Conservation (phyloP, 2,113 vertebrate genomes). For the Nicator chloris region DNA sequence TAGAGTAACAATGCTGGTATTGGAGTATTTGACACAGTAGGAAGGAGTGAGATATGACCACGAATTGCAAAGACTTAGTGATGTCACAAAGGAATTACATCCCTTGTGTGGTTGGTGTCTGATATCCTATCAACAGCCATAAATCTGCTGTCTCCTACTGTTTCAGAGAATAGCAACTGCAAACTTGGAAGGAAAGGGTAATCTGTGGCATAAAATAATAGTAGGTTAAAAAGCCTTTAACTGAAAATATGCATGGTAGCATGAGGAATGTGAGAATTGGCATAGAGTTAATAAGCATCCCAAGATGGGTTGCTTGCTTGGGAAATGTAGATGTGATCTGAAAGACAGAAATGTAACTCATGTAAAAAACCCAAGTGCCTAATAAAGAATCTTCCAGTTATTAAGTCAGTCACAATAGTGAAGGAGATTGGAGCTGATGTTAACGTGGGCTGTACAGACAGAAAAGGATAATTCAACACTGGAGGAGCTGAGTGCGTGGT, state of each 20-base stretch:
- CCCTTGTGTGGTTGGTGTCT: conserved; percentile 34
- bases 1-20: conserved; percentile 19
- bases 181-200: conserved; percentile 22
- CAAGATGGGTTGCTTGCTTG: neutral
- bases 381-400: neutral
- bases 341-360: neutral
- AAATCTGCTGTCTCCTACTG: conserved; percentile 33
- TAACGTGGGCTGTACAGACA: neutral
- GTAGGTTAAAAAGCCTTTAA: conserved; percentile 10
- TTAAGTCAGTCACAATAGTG: neutral
- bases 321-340: neutral
- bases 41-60: conserved; percentile 23
- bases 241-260: neutral
- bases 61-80: neutral
- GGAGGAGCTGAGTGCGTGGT: neutral
- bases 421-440: neutral
- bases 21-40: conserved; percentile 12
- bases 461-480: neutral
- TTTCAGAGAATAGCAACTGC: conserved; percentile 29
- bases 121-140: conserved; percentile 26
- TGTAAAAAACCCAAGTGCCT: neutral
- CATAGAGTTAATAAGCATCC: neutral
- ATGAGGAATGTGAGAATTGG: neutral
- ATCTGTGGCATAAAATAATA: conserved; percentile 26
- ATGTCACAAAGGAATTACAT: conserved; percentile 30